Evolutionary conservation across 2,113 vertebrate species (phyloP).

Genomic region (Elephas maximus): DNA sequence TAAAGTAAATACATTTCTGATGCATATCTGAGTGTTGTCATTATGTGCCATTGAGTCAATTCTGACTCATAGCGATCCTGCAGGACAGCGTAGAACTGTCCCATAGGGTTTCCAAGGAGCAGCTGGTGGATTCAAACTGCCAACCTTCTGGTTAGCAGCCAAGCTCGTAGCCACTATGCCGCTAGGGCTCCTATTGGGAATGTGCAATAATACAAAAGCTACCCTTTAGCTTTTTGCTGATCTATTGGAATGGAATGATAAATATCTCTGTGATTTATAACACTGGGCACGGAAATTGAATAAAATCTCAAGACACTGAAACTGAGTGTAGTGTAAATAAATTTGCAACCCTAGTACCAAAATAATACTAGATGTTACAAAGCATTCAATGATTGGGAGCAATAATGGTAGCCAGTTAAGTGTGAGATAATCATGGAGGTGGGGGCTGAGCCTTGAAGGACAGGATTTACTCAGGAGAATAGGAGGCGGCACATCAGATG

Average conservation of each 20-base stretch:
- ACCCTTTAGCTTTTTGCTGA: not conserved
- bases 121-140: no score
- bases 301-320: not conserved
- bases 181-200: not conserved
- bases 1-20: not conserved
- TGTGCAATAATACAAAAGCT: slow-evolving; percentile 44
- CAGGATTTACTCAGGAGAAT: not conserved
- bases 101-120: no score
- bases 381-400: not conserved
- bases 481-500: not conserved
- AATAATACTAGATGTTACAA: not conserved
- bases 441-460: not conserved
- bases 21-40: not conserved
- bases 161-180: no score
- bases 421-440: not conserved
- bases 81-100: no score
- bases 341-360: not conserved
- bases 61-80: no score
- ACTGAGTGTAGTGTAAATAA: not conserved
- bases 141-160: no score
- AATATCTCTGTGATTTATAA: slow-evolving; percentile 72
- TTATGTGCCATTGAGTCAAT: no score
- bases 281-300: slow-evolving; percentile 48
- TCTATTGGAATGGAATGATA: slow-evolving; percentile 58
- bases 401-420: not conserved